A percentile compares a stretch with the other conserved stretches of the same genome.
Conservation (phyloP, 2,113 vertebrate genomes). For the Penelope pileata region DNA sequence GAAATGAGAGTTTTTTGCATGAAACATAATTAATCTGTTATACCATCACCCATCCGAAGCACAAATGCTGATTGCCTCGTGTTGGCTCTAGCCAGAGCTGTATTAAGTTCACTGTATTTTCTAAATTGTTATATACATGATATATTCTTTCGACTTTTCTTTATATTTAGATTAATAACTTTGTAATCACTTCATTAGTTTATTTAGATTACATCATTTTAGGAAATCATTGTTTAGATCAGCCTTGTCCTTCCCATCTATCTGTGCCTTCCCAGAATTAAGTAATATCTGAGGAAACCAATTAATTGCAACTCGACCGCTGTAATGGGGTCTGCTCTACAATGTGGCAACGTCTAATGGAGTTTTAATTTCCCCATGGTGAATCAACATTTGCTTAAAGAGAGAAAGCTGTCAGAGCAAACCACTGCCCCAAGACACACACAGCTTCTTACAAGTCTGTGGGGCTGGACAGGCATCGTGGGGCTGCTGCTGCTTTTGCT, state of each 20-base stretch:
- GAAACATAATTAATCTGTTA: conserved; percentile 25
- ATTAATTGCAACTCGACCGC: conserved; percentile 71
- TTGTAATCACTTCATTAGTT: conserved; percentile 66
- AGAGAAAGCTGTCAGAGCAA: conserved; percentile 63
- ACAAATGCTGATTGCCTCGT: conserved; percentile 42
- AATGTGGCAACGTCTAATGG: conserved; percentile 74
- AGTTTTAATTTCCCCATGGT: conserved; percentile 80
- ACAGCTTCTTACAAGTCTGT: neutral
- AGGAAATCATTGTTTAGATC: conserved; percentile 63
- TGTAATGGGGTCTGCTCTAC: conserved; percentile 60
- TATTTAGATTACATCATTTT: conserved; percentile 71
- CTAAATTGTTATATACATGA: conserved; percentile 9
- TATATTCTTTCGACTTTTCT: conserved; percentile 30
- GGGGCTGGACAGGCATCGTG: neutral
- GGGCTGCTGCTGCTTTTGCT: neutral
- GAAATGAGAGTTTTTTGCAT: neutral
- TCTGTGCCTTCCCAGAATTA: conserved; percentile 57
- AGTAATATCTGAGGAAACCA: conserved; percentile 74
- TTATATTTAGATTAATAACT: conserved; percentile 65
- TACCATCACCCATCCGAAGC: neutral
- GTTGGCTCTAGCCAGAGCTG: neutral
- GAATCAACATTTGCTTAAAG: conserved; percentile 78
- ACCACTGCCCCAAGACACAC: conserved; percentile 20
- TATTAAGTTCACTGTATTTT: conserved; percentile 10
- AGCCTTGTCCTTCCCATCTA: conserved; percentile 34